Conservation (phyloP, 1,140 invertebrate species). For the Macrosteles quadrilineatus region DNA sequence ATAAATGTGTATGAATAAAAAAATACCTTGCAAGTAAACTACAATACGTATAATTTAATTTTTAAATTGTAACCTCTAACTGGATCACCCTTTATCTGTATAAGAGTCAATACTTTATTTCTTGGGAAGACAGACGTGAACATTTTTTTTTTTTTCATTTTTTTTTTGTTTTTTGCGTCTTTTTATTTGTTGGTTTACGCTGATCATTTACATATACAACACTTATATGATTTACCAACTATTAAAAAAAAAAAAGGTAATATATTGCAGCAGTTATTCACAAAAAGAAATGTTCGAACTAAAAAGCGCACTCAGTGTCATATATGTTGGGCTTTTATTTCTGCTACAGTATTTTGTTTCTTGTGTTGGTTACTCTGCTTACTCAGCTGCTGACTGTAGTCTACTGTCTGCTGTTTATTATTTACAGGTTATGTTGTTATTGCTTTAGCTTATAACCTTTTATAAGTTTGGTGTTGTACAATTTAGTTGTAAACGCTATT, state of each 20-base stretch:
- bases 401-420: background rate
- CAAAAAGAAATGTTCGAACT: background rate
- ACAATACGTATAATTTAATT: too few species aligned
- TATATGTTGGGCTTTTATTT: background rate
- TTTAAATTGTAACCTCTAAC: too few species aligned
- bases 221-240: background rate
- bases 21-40: too few species aligned
- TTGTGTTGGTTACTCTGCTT: background rate
- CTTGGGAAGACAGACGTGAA: too few species aligned
- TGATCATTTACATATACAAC: background rate
- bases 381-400: background rate
- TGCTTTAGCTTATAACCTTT: background rate
- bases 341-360: background rate
- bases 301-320: background rate
- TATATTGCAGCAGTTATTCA: background rate
- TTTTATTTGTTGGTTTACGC: background rate
- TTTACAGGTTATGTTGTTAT: background rate
- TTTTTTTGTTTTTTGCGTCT: background rate
- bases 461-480: background rate
- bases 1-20: too few species aligned
- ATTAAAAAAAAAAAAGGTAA: background rate
- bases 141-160: background rate
- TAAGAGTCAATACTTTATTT: too few species aligned
- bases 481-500: background rate
- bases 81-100: too few species aligned